Conservation (phyloP, 2,113 vertebrate genomes). For the Globicephala melas region DNA sequence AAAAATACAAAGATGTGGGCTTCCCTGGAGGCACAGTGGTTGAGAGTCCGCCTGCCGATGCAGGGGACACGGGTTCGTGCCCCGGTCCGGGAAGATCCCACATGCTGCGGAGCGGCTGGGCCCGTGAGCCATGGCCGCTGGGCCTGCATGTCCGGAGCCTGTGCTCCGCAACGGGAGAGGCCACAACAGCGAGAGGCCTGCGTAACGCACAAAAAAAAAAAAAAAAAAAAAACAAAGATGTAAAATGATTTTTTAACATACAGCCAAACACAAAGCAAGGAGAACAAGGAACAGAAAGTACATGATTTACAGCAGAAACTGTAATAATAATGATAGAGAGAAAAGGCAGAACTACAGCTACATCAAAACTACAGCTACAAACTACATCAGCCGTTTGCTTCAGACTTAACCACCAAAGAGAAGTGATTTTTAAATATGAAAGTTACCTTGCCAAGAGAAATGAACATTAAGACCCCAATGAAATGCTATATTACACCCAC, state of each 20-base stretch:
- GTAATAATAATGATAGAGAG: not conserved
- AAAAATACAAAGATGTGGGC: not conserved
- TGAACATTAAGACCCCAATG: not conserved
- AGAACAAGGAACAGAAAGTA: not conserved
- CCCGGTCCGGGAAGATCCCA: too few relatives aligned
- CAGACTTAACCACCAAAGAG: not conserved
- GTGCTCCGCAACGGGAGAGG: too few relatives aligned
- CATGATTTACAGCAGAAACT: not conserved
- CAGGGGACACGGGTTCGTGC: too few relatives aligned
- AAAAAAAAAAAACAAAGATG: not conserved
- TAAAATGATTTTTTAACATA: not conserved
- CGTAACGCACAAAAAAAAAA: too few relatives aligned
- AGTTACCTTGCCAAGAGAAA: not conserved
- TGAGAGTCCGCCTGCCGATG: too few relatives aligned
- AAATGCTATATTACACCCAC: not conserved
- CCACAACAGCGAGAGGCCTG: too few relatives aligned
- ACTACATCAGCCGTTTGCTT: not conserved
- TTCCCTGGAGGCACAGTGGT: too few relatives aligned
- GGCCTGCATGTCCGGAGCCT: too few relatives aligned
- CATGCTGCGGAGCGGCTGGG: too few relatives aligned
- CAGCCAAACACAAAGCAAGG: not conserved
- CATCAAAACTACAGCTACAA: too few relatives aligned
- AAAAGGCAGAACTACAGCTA: not conserved
- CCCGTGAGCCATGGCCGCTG: too few relatives aligned
- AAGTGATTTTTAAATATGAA: not conserved